Evolutionary conservation across 2,113 vertebrate species (phyloP).

Genomic region (Ictalurus furcatus): DNA sequence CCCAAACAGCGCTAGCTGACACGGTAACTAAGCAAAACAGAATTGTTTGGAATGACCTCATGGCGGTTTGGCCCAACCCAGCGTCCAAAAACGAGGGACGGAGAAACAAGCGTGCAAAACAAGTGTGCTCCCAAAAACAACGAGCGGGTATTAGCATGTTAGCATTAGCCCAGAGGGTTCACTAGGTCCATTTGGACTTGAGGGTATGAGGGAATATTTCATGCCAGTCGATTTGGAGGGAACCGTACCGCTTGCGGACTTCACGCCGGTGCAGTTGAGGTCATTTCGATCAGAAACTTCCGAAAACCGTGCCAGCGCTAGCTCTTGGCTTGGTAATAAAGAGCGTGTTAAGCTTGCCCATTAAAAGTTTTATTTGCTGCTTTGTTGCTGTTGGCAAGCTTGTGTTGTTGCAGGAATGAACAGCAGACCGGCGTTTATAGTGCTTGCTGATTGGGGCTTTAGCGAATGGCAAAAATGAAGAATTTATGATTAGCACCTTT

Average conservation of each 20-base stretch:
- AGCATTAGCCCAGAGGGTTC: conserved; percentile 17
- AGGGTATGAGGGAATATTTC: background rate
- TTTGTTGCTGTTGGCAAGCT: conserved; percentile 1
- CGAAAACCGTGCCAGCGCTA: background rate
- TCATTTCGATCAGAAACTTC: conserved; percentile 31
- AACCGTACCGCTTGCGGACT: background rate
- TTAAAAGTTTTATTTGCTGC: conserved; percentile 31
- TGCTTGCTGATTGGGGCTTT: background rate
- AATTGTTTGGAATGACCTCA: conserved; percentile 70
- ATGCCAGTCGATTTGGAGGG: conserved; percentile 7
- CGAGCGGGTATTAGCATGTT: conserved; percentile 13
- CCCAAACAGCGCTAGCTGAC: conserved; percentile 50
- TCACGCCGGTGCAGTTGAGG: conserved; percentile 27
- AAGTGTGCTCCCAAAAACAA: background rate
- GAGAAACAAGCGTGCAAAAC: background rate
- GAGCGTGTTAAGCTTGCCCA: background rate
- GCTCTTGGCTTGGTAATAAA: conserved; percentile 15
- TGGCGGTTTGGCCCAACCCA: conserved; percentile 66
- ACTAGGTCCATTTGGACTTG: conserved; percentile 12
- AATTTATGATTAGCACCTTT: background rate
- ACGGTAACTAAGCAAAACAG: conserved; percentile 70
- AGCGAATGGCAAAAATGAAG: background rate
- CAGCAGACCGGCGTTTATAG: background rate
- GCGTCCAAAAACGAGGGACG: conserved; percentile 42
- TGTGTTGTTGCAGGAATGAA: conserved; percentile 1